Base-by-base conservation (phyloP, 2,888 invertebrate species). In the Ornithoptera priamus region DNA sequence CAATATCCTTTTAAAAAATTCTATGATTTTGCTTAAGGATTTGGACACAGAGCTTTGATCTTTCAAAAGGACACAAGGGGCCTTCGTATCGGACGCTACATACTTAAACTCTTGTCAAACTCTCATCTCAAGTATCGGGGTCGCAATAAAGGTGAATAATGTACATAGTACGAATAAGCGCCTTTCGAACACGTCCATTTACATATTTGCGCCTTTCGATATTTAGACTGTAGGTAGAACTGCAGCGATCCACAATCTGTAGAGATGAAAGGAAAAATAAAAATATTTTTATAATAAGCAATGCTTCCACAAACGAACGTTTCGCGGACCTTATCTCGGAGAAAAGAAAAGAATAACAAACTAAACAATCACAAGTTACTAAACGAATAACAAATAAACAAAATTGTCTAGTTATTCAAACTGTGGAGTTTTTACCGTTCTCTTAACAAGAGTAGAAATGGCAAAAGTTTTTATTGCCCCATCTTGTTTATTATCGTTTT, bases 391-490 rank as follows among this genome's bases (percentile, higher is more conserved):
- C 62, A 66, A 70, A 66, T 66, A 66, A 70, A 59, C 69, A 70
- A 62, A 66, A 56, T 62, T 59, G 50, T 66, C 66, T 66, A 70
- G 62, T 70, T 66, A 66, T 70, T 66, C 59, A 70, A 70, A 70
- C 66, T 42, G 59, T 53, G 62, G 53, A 59, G 22, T 66, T 70
- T 66, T 63, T 70, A 42, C 59, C 66, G 39, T 70, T 30, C 18
- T 24, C 50, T 66, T 65, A 67, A 70, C 66, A 63, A 62, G 69
- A 66, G 62, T 70, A 42, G 63, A 63, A 70, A 70, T 66, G 70
- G 66, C 66, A 59, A 66, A 70, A 70, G 70, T 70, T 70, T 70
- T 70, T 66, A 70, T 67, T 62, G 53, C 30, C 70, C 30, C 66
- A 60, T 67, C 70, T 62, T 66, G 62, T 70, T 70, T 70, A 70